Conservation (phyloP, 2,113 vertebrate genomes). For the Podiceps cristatus region DNA sequence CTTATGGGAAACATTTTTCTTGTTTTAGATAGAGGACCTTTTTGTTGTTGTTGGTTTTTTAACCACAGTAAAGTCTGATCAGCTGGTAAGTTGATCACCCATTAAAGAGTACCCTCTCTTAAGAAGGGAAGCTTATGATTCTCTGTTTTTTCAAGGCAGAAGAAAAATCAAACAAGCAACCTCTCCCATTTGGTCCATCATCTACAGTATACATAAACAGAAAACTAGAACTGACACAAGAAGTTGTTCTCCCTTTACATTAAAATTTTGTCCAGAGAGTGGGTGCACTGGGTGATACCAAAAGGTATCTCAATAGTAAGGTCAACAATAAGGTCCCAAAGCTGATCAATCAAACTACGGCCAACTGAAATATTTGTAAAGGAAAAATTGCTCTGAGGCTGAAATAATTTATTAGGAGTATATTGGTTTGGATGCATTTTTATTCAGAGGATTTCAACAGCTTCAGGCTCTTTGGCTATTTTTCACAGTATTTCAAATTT, state of each 20-base stretch:
- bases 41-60: slow-evolving; percentile 43
- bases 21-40: neutral
- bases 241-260: neutral
- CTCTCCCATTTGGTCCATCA: neutral
- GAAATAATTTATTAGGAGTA: neutral
- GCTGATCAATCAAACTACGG: neutral
- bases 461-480: neutral
- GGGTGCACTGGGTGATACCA: neutral
- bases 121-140: neutral
- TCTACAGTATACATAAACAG: neutral
- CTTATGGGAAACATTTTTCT: neutral
- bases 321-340: neutral
- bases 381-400: neutral
- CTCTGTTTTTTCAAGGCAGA: neutral
- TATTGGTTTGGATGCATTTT: neutral
- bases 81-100: neutral
- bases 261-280: neutral
- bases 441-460: neutral
- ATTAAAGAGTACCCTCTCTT: neutral
- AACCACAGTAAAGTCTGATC: neutral
- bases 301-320: neutral
- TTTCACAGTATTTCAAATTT: neutral
- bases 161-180: neutral
- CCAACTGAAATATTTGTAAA: neutral
- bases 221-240: slow-evolving; percentile 6